Evolutionary conservation across 2,113 vertebrate species (phyloP).

Genomic region (Strix aluco): DNA sequence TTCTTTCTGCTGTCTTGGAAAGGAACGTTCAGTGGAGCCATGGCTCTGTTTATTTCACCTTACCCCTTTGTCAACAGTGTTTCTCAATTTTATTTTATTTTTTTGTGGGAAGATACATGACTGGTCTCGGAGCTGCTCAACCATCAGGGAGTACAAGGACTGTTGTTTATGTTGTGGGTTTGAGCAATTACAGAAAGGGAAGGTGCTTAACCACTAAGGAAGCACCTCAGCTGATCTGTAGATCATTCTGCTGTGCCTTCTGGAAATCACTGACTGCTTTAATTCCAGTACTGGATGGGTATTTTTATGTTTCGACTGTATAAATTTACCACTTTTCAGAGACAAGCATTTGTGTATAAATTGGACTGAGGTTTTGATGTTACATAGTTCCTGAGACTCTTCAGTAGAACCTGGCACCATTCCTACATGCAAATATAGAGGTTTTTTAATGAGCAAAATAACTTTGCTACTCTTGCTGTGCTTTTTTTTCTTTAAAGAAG

Average conservation of each 20-base stretch:
- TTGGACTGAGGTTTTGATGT: background rate
- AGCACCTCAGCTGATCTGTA: background rate
- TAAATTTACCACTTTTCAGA: background rate
- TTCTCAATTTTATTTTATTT: background rate
- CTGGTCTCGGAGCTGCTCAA: background rate
- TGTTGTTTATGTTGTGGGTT: background rate
- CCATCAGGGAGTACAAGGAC: background rate
- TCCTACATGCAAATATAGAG: background rate
- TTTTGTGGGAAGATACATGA: background rate
- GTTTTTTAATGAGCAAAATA: background rate
- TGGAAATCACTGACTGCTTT: background rate
- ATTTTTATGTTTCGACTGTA: background rate
- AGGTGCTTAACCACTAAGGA: background rate
- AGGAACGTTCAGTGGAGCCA: rapidly evolving
- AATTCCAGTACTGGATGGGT: background rate
- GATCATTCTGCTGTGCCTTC: background rate
- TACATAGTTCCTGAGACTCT: background rate
- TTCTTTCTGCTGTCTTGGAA: background rate
- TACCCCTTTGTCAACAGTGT: background rate
- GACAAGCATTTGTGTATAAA: background rate
- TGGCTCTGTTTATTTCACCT: background rate
- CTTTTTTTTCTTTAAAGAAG: background rate
- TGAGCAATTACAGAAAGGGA: background rate
- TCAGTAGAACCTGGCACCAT: background rate
- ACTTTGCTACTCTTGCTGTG: background rate